phyloP scores from a whole-genome alignment of 2,113 vertebrate species.

The Etheostoma cragini region DNA sequence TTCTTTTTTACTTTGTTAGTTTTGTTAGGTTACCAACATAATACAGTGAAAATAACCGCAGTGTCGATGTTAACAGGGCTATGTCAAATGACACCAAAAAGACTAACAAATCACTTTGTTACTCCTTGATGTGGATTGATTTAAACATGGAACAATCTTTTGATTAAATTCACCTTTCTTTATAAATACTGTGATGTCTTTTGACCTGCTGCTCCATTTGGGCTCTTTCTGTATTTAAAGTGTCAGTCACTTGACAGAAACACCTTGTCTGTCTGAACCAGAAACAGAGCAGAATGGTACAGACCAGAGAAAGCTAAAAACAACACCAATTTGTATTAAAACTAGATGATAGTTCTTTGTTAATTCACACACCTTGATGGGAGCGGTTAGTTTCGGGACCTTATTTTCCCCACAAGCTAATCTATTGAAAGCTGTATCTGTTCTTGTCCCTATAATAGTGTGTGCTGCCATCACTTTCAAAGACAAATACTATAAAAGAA shows the following conservation, averaged over 20 bases:
- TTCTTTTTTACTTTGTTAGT: slow-evolving; percentile 29
- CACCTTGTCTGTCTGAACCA: slow-evolving; percentile 21
- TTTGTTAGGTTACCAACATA: slow-evolving; percentile 36
- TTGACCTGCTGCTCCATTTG: background rate
- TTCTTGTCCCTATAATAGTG: background rate
- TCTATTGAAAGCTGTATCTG: background rate
- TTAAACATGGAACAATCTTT: background rate
- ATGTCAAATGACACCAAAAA: background rate
- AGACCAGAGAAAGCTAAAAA: background rate
- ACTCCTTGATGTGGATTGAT: background rate
- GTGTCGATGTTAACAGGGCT: background rate
- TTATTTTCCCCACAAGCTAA: background rate
- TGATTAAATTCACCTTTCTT: background rate
- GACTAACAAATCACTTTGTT: background rate
- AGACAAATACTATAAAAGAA: background rate
- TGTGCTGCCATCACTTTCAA: background rate
- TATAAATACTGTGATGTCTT: background rate
- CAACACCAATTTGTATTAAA: background rate
- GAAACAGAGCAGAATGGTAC: slow-evolving; percentile 16
- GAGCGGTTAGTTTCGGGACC: background rate
- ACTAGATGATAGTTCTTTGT: background rate
- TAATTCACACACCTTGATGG: background rate
- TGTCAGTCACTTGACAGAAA: slow-evolving; percentile 1
- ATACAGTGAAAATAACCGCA: background rate
- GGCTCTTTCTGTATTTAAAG: background rate